Percentiles rank a stretch among this genome's conserved stretches.
Conservation (phyloP, 2,113 vertebrate genomes). For the chimpanzee (Pan troglodytes) region NHGRI_mPanTro3-v2.1_pri NC_072401.2:158591501-158592000, state of each 20-base stretch:
- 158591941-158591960: neutral
- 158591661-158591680: neutral
- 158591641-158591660: neutral
- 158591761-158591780: neutral
- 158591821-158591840: neutral
- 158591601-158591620: neutral
- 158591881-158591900: neutral
- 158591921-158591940: neutral
- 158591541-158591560: no score
- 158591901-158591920: neutral
- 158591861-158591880: neutral
- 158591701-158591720: neutral
- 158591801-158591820: neutral
- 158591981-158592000: neutral
- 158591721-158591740: neutral
- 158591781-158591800: neutral
- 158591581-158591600: neutral
- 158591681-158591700: neutral
- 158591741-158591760: neutral
- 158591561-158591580: neutral
- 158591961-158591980: neutral
- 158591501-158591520: no score
- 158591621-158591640: neutral
- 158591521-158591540: no score
- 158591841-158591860: neutral